phyloP scores from a whole-genome alignment of 2,888 invertebrate species.

The Osedax fenrisi region DNA sequence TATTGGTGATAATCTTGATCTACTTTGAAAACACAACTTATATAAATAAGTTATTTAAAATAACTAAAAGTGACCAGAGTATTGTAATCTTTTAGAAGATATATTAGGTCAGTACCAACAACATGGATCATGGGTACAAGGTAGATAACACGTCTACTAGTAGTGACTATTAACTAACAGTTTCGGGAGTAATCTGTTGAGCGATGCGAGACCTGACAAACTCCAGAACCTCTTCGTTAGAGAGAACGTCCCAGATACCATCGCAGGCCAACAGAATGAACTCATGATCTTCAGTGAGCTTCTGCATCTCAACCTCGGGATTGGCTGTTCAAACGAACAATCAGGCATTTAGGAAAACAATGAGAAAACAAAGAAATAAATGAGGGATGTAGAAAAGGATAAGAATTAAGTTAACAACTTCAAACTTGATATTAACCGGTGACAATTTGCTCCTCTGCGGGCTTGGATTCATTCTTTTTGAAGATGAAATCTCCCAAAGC shows the following conservation, averaged over 20 bases:
- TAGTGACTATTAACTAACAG: no score
- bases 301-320: slow-evolving; percentile 75
- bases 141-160: no score
- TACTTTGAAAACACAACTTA: no score
- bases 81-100: no score
- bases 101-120: no score
- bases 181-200: slow-evolving; percentile 73
- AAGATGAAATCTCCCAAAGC: slow-evolving; percentile 94
- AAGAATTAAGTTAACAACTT: not conserved
- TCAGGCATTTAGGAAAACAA: no score
- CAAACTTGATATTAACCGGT: slow-evolving; percentile 59
- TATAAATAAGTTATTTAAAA: no score
- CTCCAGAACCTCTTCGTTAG: slow-evolving; percentile 79
- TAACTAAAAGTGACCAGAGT: no score
- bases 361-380: not conserved
- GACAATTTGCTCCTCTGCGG: slow-evolving; percentile 86
- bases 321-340: slow-evolving; percentile 58
- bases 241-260: slow-evolving; percentile 97
- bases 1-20: no score
- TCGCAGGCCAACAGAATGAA: slow-evolving; percentile 92
- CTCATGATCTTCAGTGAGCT: slow-evolving; percentile 78
- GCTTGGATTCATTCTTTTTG: slow-evolving; percentile 73
- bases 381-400: not conserved
- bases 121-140: no score
- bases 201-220: slow-evolving; percentile 75